A percentile compares a stretch with the other conserved stretches of the same genome.
Evolutionary conservation across 2,113 vertebrate genomes (phyloP).

Genomic region (Xiphophorus couchianus): DNA sequence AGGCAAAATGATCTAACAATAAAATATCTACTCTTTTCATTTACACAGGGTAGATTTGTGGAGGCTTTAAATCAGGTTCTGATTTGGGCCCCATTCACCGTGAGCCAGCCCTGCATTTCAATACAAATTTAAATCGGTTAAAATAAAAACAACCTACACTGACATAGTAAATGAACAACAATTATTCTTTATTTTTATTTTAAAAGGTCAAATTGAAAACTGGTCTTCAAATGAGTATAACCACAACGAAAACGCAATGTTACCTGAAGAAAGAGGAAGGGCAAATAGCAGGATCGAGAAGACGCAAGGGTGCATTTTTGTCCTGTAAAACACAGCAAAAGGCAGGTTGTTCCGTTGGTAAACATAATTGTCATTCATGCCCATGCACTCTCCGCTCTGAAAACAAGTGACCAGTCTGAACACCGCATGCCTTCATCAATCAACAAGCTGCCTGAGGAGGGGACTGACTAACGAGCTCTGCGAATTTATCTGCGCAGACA

Average conservation of each 20-base stretch:
- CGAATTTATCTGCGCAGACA: neutral
- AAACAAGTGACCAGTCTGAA: conserved; percentile 14
- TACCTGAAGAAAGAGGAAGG: conserved; percentile 51
- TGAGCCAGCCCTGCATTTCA: no score
- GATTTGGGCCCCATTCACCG: no score
- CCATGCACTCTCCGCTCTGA: conserved; percentile 20
- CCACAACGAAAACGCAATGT: conserved; percentile 5
- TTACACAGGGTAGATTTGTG: no score
- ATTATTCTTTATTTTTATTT: neutral
- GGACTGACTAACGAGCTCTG: neutral
- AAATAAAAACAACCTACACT: neutral
- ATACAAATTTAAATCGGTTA: neutral
- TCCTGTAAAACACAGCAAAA: conserved; percentile 28
- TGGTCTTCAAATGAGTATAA: neutral
- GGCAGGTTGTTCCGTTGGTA: conserved; percentile 15
- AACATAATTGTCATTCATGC: conserved; percentile 31
- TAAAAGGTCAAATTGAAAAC: neutral
- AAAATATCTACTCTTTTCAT: no score
- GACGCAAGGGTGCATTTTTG: conserved; percentile 57
- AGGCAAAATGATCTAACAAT: no score
- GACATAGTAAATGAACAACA: neutral
- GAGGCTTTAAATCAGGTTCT: no score
- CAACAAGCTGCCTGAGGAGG: conserved; percentile 13
- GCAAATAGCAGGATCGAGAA: conserved; percentile 38
- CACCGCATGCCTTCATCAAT: conserved; percentile 11